phyloP scores from a whole-genome alignment of 2,888 invertebrate genomes.

The Plusia festucae region DNA sequence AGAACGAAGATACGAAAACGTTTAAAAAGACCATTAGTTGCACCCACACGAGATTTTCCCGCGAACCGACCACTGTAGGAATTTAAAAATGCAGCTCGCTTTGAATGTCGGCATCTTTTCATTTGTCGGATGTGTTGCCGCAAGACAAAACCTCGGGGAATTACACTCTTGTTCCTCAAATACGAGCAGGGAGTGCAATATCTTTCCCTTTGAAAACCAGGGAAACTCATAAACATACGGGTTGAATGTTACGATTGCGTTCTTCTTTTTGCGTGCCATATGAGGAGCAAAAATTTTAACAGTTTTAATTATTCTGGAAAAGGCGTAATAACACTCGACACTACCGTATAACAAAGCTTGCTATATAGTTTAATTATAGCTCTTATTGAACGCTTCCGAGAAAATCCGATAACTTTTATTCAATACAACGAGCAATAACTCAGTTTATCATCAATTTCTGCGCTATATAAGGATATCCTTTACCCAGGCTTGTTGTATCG shows the following conservation, averaged over 20 bases:
- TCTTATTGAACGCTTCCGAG: conserved; percentile 31
- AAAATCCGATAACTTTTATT: conserved; percentile 25
- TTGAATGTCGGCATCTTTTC: conserved; percentile 83
- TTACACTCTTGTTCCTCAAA: conserved; percentile 86
- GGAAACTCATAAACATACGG: conserved; percentile 82
- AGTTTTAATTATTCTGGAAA: conserved; percentile 55
- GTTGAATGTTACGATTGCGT: conserved; percentile 75
- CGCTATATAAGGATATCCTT: conserved; percentile 30
- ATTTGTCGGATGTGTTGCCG: conserved; percentile 82
- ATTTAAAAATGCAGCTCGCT: conserved; percentile 83
- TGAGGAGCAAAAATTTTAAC: conserved; percentile 64
- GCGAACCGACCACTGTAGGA: conserved; percentile 67
- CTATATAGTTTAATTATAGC: conserved; percentile 38
- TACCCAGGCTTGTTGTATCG: conserved; percentile 47
- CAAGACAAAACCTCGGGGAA: conserved; percentile 86
- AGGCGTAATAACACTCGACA: conserved; percentile 11
- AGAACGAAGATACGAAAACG: conserved; percentile 59
- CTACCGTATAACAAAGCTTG: conserved; percentile 16
- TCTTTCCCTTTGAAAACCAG: conserved; percentile 83
- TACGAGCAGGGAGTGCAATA: conserved; percentile 81
- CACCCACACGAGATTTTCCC: conserved; percentile 64
- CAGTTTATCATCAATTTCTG: conserved; percentile 43
- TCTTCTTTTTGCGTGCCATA: conserved; percentile 66
- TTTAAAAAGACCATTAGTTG: conserved; percentile 75
- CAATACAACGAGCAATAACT: conserved; percentile 27